These are phyloP conservation scores for Percopsis transmontana DNA, from an alignment of 2,113 vertebrate genomes.

Conservation along the genomic window DNA sequence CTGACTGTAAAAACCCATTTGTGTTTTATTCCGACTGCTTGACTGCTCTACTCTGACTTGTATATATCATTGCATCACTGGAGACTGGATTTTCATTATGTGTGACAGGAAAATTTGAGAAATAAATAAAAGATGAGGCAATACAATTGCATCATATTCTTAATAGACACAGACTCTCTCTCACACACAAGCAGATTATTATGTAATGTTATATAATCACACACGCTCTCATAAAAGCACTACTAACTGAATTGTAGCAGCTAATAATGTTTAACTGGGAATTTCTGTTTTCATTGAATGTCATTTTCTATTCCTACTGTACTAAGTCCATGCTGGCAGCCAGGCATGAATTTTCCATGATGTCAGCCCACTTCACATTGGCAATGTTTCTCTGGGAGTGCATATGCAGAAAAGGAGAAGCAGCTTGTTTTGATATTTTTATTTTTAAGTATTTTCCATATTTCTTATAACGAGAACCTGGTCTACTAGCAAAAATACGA, in stretches of 20 bases:
- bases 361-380: slow-evolving; percentile 39
- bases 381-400: slow-evolving; percentile 46
- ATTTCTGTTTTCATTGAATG: slow-evolving; percentile 24
- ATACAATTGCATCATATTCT: slow-evolving; percentile 1
- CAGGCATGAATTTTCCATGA: slow-evolving; percentile 64
- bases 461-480: background rate
- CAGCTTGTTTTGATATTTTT: slow-evolving; percentile 9
- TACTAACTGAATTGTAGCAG: background rate
- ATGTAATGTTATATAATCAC: slow-evolving; percentile 9
- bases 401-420: background rate
- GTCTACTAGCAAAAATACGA: slow-evolving; percentile 13
- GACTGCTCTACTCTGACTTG: slow-evolving; percentile 31
- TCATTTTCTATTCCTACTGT: slow-evolving; percentile 23
- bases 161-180: background rate
- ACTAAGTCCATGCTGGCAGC: slow-evolving; percentile 35
- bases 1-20: too few species aligned
- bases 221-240: slow-evolving; percentile 10
- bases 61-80: slow-evolving; percentile 48
- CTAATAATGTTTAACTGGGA: slow-evolving; percentile 17
- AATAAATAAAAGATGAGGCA: background rate
- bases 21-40: slow-evolving; percentile 61
- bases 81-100: background rate
- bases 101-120: slow-evolving; percentile 38
- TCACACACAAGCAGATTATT: slow-evolving; percentile 4
- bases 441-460: background rate